These are phyloP conservation scores for Heliconius hewitsoni DNA, from an alignment of 1,140 invertebrate genomes.

Conservation along the genomic window DNA sequence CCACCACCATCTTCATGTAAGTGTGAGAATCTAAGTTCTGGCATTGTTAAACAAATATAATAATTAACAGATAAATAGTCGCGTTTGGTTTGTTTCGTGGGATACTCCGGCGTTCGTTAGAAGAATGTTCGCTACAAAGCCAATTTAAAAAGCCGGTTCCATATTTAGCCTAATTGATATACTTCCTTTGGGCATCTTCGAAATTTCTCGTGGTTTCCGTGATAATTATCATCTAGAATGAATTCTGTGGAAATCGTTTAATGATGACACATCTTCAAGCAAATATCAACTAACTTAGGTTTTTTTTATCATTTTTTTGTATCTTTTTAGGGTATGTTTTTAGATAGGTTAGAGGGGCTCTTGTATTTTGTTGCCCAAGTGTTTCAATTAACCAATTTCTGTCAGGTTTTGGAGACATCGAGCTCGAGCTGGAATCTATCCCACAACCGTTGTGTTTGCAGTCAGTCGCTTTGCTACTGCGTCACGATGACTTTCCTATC, in stretches of 20 bases:
- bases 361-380: too few species aligned
- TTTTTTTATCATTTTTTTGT: too few species aligned
- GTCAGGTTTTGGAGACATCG: too few species aligned
- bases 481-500: too few species aligned
- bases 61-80: neutral
- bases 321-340: too few species aligned
- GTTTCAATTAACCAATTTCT: too few species aligned
- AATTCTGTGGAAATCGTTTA: neutral
- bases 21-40: too few species aligned
- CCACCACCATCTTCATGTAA: neutral
- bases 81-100: neutral
- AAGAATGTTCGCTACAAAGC: slow-evolving; percentile 2
- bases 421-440: too few species aligned
- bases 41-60: neutral
- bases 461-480: too few species aligned
- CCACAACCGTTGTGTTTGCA: too few species aligned
- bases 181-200: neutral
- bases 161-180: slow-evolving; percentile 7
- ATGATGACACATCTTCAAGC: neutral
- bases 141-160: slow-evolving; percentile 9
- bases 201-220: neutral
- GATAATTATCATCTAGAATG: neutral
- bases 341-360: too few species aligned
- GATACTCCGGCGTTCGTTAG: neutral
- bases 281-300: too few species aligned